Base-by-base conservation (phyloP, 2,888 invertebrate species). In the Lasioglossum leucozonium region DNA sequence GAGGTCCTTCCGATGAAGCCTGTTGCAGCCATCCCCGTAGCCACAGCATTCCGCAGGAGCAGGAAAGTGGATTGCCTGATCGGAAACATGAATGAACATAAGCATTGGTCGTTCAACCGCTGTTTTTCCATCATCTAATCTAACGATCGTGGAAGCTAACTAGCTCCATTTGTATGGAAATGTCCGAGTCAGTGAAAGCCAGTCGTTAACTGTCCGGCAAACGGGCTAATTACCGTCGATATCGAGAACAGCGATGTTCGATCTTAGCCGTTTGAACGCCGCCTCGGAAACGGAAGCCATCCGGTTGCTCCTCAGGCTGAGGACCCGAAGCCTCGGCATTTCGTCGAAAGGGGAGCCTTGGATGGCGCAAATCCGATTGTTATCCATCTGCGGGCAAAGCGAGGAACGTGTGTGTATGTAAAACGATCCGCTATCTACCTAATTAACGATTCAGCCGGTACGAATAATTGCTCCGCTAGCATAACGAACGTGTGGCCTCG, bases 21-120 rank as follows among this genome's bases (percentile, higher is more conserved):
- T 98, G 98, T 86, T 97, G 96, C 42, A 98, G 95, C 98, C 98
- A 98, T 4, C 97, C 97, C 90, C 98, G 96, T 3, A 98, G 95
- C 98, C 98, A 98, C 78, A 98, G 96, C 94, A 98, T 96, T 87
- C 97, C 97, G 93, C 98, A 98, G 74, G 97, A 97, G 93, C 98
- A 98, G 37, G 96, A 96, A 85, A 98, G 95, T 1, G 98, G 98
- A 95, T 98, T 98, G 51, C 97, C 98, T 98, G 94, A 85, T 69
- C n/a, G n/a, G n/a, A 40, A 40, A 40, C 40, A n/a, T 11, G 13
- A 10, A 22, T 37, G 18, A 22, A 22, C 11, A n/a, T 37, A 13
- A 1, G 26, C 58, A 58, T 26, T 10, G 42, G 26, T 58, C 26
- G 26, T 11, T 58, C 10, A n/a, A 65, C 13, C 58, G 6, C 4